These are phyloP conservation scores for Homarus gammarus DNA, from an alignment of 2,888 invertebrate species.

Conservation along the genomic window DNA sequence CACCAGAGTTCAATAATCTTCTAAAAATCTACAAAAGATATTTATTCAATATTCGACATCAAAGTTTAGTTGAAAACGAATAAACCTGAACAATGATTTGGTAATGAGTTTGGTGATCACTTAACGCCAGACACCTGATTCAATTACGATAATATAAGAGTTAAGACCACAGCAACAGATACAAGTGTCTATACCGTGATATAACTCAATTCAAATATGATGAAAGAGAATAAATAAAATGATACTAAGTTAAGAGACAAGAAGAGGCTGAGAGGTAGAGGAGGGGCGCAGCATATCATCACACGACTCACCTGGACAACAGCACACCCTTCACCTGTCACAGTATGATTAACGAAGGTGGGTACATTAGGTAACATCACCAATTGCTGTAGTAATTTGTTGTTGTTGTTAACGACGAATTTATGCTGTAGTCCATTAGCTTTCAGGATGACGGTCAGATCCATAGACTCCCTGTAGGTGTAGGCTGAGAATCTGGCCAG, in stretches of 20 bases:
- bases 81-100: too few relatives aligned
- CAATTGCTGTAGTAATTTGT: constrained; percentile 81
- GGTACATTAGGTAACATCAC: constrained; percentile 80
- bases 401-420: constrained; percentile 80
- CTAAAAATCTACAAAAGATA: too few relatives aligned
- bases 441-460: constrained; percentile 80
- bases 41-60: too few relatives aligned
- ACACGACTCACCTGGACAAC: constrained; percentile 81
- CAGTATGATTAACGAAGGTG: constrained; percentile 80
- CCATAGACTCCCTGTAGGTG: constrained; percentile 80
- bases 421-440: constrained; percentile 79
- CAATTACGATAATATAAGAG: too few relatives aligned
- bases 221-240: too few relatives aligned
- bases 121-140: neutral
- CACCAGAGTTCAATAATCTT: neutral
- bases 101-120: neutral
- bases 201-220: too few relatives aligned
- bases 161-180: too few relatives aligned
- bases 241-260: too few relatives aligned
- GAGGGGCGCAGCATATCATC: neutral
- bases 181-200: too few relatives aligned
- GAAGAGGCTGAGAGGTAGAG: too few relatives aligned
- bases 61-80: too few relatives aligned
- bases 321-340: constrained; percentile 82
- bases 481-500: constrained; percentile 76